Percentiles rank a stretch among this genome's conserved stretches.
Evolutionary conservation across 37 sponge, comb jelly and placozoan genomes (phyloP).

Genomic region (Halisarca cf. caerulea): DNA sequence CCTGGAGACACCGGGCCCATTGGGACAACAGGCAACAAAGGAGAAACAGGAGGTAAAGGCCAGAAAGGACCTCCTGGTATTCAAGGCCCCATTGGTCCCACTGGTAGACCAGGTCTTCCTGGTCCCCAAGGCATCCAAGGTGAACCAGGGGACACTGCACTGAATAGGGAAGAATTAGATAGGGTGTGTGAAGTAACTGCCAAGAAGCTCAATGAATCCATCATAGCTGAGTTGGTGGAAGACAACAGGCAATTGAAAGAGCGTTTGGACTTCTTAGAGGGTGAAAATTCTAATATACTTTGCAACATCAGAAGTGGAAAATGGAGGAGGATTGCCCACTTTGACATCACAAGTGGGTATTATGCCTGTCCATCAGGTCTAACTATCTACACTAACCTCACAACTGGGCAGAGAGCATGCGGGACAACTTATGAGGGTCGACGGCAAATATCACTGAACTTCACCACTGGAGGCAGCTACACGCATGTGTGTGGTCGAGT

Average conservation of each 20-base stretch:
- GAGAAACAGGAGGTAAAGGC: constrained; percentile 13
- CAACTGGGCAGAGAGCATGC: background rate
- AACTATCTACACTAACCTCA: background rate
- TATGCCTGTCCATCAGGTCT: constrained; percentile 16
- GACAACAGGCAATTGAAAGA: too few relatives aligned
- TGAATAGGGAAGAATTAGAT: background rate
- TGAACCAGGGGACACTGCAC: background rate
- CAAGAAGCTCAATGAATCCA: background rate
- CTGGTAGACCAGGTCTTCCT: background rate
- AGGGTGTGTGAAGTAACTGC: background rate
- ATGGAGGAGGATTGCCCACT: background rate
- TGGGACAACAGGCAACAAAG: constrained; percentile 6
- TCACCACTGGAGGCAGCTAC: constrained; percentile 1
- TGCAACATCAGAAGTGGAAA: background rate
- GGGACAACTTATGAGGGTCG: background rate
- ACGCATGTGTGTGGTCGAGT: constrained; percentile 5
- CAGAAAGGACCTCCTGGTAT: background rate
- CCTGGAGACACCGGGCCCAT: constrained; percentile 17
- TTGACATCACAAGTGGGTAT: background rate
- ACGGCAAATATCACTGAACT: background rate
- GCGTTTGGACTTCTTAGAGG: too few relatives aligned
- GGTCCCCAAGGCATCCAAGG: constrained; percentile 6
- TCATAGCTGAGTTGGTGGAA: too few relatives aligned
- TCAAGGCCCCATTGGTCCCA: background rate
- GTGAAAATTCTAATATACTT: too few relatives aligned